Evolutionary conservation across 2,113 vertebrate genomes (phyloP).

Genomic region (Pygoscelis adeliae): DNA sequence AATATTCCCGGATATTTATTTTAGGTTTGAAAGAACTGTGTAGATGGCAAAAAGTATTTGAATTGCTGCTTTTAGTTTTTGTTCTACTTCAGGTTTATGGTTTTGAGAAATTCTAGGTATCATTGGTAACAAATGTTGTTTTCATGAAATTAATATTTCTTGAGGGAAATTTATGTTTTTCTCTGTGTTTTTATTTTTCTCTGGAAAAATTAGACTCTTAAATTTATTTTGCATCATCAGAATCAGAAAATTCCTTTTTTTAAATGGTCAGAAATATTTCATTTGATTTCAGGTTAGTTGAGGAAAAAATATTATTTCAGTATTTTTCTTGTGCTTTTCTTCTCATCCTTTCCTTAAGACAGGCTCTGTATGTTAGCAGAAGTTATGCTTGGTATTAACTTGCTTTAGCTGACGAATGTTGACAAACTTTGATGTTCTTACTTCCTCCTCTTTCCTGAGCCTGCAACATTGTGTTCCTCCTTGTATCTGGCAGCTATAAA

Average conservation of each 20-base stretch:
- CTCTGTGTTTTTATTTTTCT: background rate
- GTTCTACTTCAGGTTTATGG: background rate
- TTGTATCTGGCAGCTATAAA: background rate
- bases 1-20: background rate
- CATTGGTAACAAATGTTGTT: background rate
- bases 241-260: background rate
- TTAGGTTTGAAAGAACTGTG: background rate
- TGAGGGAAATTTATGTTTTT: background rate
- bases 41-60: background rate
- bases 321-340: background rate
- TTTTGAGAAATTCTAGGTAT: background rate
- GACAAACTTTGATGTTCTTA: background rate
- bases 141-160: background rate
- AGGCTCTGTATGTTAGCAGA: background rate
- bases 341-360: background rate
- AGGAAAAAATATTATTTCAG: background rate
- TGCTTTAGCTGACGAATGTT: background rate
- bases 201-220: background rate
- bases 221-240: background rate
- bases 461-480: background rate
- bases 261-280: background rate
- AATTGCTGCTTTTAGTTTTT: background rate
- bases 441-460: background rate
- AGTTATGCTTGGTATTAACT: background rate
- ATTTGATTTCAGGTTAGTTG: background rate